Evolutionary conservation across 2,797 vertebrate species (phyloP).

Genomic region (Lepus townsendii): DNA sequence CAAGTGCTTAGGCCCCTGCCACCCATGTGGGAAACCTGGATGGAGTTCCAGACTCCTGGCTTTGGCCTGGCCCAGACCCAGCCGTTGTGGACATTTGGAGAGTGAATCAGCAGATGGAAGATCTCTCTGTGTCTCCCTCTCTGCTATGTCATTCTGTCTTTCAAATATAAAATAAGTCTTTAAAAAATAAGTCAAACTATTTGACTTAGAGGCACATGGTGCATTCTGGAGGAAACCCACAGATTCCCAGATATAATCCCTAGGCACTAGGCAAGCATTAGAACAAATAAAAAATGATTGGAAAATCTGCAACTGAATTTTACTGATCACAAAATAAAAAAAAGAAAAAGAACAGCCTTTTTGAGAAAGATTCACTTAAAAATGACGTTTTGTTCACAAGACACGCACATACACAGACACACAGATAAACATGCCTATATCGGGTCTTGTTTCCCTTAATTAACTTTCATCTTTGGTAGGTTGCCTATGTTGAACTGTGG

Average conservation of each 20-base stretch:
- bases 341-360: constrained; percentile 12
- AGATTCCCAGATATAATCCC: background rate
- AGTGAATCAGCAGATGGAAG: no score
- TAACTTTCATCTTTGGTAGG: background rate
- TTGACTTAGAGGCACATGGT: background rate
- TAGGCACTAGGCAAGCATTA: background rate
- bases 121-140: no score
- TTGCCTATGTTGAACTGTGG: background rate
- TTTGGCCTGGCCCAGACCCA: no score
- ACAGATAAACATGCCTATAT: background rate
- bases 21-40: no score
- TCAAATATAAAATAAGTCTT: no score
- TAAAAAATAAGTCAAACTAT: background rate
- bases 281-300: background rate
- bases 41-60: no score
- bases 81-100: no score
- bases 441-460: background rate
- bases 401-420: background rate
- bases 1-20: no score
- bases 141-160: no score
- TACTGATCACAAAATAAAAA: background rate
- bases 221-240: background rate
- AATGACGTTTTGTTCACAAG: background rate
- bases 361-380: constrained; percentile 19
- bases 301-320: background rate